Base-by-base conservation (phyloP, 2,797 vertebrate species). In the Chaenodraco wilsoni region DNA sequence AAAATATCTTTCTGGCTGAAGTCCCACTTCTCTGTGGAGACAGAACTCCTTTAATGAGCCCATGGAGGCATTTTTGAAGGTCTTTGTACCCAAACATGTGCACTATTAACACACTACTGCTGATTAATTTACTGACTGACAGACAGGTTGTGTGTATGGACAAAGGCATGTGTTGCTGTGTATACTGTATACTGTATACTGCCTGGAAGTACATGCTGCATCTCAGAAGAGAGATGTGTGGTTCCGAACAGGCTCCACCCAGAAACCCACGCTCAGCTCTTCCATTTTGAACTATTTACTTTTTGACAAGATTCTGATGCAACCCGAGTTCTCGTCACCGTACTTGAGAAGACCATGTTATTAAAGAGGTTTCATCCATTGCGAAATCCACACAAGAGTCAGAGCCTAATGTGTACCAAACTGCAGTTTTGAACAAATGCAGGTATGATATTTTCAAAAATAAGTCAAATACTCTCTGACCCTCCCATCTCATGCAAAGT, bases 1-100 rank as follows among this genome's bases (percentile, higher is more conserved):
- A 71, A 37, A 76, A 50, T 63, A 43, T 57, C 73, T 40, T 58
- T 73, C 73, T 88, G 89, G 85, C 81, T 66, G 40, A 1, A 4
- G 63, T 82, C 80, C 84, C 80, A 82, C 73, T 72, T 68, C 58
- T 72, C 50, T 41, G 19, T 72, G 45, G 64, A 83, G 13, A 62
- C 49, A 66, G 27, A 76, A 65, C 82, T 86, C 79, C 54, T 46
- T 69, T 68, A 67, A 79, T 80, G 68, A 88, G 70, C 64, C 77
- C 64, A 69, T 81, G 66, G 68, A 79, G 50, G 72, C 64, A 77
- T 76, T 37, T 63, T 63, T 60, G 13, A 81, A 73, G 31, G 50
- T 61, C 48, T 68, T 57, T 73, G 58, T 67, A 40, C 50, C n/a
- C 12, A 84, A 82, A 82, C 76, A 85, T 69, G 78, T 72, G 72